Percentiles rank a stretch among this genome's conserved stretches.
phyloP scores from a whole-genome alignment of 2,797 vertebrate species.

The Alca torda region DNA sequence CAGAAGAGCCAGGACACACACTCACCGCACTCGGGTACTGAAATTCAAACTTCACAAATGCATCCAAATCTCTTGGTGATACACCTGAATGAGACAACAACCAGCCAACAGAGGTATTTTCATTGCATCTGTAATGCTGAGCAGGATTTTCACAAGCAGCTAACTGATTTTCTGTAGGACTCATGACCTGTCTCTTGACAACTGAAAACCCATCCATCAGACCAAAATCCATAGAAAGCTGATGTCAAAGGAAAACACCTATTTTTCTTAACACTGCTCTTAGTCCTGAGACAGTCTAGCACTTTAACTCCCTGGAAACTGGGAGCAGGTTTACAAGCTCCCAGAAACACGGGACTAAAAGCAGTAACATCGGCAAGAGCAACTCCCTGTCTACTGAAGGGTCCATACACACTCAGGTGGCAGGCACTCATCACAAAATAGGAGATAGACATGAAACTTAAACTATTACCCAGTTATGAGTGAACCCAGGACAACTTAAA shows the following conservation, averaged over 20 bases:
- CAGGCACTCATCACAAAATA: neutral
- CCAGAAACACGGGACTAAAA: neutral
- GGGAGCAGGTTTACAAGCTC: neutral
- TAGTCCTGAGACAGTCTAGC: neutral
- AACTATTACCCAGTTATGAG: neutral
- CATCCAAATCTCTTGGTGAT: slow-evolving; percentile 88
- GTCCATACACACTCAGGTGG: neutral
- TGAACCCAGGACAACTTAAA: neutral
- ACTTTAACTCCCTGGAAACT: neutral
- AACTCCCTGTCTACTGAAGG: neutral
- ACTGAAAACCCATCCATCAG: neutral
- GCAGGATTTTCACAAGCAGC: neutral
- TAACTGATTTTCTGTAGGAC: neutral
- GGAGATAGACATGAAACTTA: neutral
- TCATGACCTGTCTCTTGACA: neutral
- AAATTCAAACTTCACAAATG: slow-evolving; percentile 93
- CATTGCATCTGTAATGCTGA: neutral
- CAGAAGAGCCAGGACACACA: neutral
- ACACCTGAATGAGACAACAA: slow-evolving; percentile 80
- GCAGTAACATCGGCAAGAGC: neutral
- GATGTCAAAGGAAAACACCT: neutral
- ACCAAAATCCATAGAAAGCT: neutral
- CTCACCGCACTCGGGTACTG: slow-evolving; percentile 93
- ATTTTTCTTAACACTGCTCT: neutral
- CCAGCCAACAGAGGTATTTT: neutral